Conservation (phyloP, 2,113 vertebrate genomes). For the Phrynosoma platyrhinos region DNA sequence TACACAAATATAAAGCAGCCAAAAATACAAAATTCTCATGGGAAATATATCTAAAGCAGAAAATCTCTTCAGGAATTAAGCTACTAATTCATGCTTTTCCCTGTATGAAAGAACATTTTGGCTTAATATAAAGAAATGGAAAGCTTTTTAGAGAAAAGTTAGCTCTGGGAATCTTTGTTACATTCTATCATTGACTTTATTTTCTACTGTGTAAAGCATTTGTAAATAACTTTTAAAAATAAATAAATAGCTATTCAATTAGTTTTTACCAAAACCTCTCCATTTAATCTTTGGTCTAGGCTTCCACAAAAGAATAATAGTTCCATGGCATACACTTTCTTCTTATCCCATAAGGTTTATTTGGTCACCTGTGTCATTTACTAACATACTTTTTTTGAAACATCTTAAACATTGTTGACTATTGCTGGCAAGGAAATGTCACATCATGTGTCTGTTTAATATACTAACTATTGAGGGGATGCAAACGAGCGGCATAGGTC, state of each 20-base stretch:
- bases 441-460: too few relatives aligned
- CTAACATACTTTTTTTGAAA: too few relatives aligned
- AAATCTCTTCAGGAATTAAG: slow-evolving; percentile 27
- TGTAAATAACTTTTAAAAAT: background rate
- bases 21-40: background rate
- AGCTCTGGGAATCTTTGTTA: background rate
- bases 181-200: background rate
- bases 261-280: background rate
- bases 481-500: too few relatives aligned
- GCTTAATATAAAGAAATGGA: background rate
- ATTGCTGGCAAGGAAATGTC: too few relatives aligned
- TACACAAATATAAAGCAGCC: background rate
- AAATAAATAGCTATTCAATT: background rate
- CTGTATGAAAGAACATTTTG: background rate
- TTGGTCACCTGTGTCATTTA: too few relatives aligned
- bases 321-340: too few relatives aligned
- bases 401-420: too few relatives aligned
- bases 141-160: background rate
- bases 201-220: background rate
- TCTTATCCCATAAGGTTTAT: too few relatives aligned
- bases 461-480: too few relatives aligned
- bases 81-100: background rate
- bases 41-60: slow-evolving; percentile 4
- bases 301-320: too few relatives aligned
- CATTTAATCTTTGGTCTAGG: too few relatives aligned